Evolutionary conservation across 1,140 invertebrate species (phyloP).

Genomic region (Pectinophora gossypiella): DNA sequence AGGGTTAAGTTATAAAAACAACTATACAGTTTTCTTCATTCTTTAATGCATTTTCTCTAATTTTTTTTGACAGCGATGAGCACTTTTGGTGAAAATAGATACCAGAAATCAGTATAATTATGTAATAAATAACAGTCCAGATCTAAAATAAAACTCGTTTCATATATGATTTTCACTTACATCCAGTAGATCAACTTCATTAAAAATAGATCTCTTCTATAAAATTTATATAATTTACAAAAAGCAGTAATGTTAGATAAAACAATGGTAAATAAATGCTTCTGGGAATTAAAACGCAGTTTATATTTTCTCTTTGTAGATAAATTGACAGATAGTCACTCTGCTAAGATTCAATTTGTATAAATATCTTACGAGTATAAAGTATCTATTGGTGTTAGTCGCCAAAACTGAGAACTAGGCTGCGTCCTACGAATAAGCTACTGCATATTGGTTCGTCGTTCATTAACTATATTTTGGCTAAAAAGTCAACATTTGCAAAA

Average conservation of each 20-base stretch:
- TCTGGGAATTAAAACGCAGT: conserved; percentile 49
- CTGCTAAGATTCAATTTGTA: conserved; percentile 65
- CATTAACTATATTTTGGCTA: conserved; percentile 74
- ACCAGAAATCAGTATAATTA: conserved; percentile 69
- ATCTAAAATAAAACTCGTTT: conserved; percentile 60
- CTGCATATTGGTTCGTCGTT: conserved; percentile 73
- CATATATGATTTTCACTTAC: conserved; percentile 54
- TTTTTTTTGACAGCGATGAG: conserved; percentile 79
- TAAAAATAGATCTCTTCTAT: conserved; percentile 76
- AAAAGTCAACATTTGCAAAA: conserved; percentile 75
- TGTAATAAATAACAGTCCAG: conserved; percentile 67
- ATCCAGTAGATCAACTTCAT: conserved; percentile 67
- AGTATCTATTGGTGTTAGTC: conserved; percentile 73
- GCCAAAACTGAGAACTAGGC: conserved; percentile 70
- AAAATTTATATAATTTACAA: conserved; percentile 75
- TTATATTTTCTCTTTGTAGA: conserved; percentile 58
- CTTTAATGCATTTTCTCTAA: conserved; percentile 77
- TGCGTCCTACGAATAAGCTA: conserved; percentile 73
- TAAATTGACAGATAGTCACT: conserved; percentile 70
- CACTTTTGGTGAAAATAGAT: conserved; percentile 80
- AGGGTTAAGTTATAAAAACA: too few species aligned
- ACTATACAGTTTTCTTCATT: conserved; percentile 64
- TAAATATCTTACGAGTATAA: conserved; percentile 72
- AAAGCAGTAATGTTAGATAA: conserved; percentile 64
- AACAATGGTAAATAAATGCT: conserved; percentile 73